Evolutionary conservation across 2,888 invertebrate species (phyloP).

Genomic region (Tiphia femorata): DNA sequence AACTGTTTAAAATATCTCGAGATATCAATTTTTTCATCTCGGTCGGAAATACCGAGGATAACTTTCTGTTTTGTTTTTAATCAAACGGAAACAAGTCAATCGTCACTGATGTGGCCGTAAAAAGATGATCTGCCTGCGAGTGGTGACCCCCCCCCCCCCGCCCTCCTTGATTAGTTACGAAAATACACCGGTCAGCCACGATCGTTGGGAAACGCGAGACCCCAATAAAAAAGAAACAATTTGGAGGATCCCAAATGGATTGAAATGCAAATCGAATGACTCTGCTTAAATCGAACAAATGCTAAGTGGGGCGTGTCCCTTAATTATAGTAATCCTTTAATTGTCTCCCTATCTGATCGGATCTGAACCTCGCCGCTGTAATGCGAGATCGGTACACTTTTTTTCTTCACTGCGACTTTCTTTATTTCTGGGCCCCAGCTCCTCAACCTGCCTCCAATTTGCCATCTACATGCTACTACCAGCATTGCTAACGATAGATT

Average conservation of each 20-base stretch:
- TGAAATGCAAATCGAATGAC: conserved; percentile 59
- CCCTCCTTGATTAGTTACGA: conserved; percentile 34
- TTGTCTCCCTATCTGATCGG: conserved; percentile 56
- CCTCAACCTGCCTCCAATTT: background rate
- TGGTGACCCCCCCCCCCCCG: too few species aligned
- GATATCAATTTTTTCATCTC: too few species aligned
- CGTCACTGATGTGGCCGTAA: too few species aligned
- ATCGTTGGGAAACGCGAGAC: conserved; percentile 50
- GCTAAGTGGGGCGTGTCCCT: conserved; percentile 60
- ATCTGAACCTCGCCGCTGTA: conserved; percentile 23
- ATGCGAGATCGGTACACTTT: background rate
- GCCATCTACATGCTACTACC: too few species aligned
- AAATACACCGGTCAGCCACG: conserved; percentile 44
- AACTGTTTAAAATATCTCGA: too few species aligned
- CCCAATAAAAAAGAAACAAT: conserved; percentile 30
- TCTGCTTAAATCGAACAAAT: conserved; percentile 52
- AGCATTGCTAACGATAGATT: too few species aligned
- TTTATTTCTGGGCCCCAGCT: too few species aligned
- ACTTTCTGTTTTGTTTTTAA: too few species aligned
- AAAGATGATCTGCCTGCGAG: too few species aligned
- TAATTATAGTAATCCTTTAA: conserved; percentile 65
- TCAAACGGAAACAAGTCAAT: too few species aligned
- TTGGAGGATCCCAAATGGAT: conserved; percentile 36
- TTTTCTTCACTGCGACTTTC: background rate
- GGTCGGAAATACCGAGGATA: too few species aligned